phyloP scores from a whole-genome alignment of 2,113 vertebrate genomes.

The Labeo catla region DNA sequence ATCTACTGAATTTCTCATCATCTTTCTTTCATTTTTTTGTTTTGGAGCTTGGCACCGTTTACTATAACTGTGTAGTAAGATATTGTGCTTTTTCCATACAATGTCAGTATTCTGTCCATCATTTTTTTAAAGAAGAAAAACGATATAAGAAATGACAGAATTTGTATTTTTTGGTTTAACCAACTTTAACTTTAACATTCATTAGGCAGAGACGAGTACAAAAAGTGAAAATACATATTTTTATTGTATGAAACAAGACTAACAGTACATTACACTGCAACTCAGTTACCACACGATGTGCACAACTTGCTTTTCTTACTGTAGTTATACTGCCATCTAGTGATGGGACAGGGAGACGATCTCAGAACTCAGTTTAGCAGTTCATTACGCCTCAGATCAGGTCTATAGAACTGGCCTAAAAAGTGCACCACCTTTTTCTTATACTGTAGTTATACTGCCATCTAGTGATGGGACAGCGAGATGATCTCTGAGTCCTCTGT shows the following conservation, averaged over 20 bases:
- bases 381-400: no score
- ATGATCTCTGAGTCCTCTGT: neutral
- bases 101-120: neutral
- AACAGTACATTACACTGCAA: neutral
- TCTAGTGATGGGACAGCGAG: slow-evolving; percentile 7
- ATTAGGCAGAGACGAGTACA: neutral
- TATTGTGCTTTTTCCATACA: neutral
- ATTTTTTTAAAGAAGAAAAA: neutral
- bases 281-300: neutral
- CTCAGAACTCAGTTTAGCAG: neutral
- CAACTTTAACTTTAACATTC: neutral
- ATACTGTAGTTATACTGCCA: slow-evolving; percentile 2
- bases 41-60: neutral
- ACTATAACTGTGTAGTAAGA: neutral
- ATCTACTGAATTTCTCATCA: neutral
- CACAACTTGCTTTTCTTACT: neutral
- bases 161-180: neutral
- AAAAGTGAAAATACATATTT: neutral
- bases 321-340: neutral
- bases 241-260: neutral
- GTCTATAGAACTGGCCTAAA: no score
- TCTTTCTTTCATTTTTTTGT: neutral
- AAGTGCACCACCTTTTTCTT: neutral
- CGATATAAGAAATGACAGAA: neutral
- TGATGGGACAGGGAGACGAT: neutral